A percentile compares a stretch with the other conserved stretches of the same genome.
Conservation (phyloP, 2,113 vertebrate species). For the Heptranchias perlo region DNA sequence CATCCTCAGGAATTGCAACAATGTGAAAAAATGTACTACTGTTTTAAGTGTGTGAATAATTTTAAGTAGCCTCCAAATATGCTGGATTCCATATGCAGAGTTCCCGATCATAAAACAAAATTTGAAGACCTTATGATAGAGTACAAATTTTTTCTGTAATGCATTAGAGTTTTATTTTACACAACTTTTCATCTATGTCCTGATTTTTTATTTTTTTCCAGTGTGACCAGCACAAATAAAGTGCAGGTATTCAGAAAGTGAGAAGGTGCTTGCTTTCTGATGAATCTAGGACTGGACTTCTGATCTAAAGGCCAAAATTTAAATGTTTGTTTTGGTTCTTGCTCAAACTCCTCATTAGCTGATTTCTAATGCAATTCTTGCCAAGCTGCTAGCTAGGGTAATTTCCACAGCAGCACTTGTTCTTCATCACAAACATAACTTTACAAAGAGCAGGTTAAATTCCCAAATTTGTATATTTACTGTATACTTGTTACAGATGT, state of each 20-base stretch:
- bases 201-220: not conserved
- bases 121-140: not conserved
- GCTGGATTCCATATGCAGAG: not conserved
- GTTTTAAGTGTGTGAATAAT: not conserved
- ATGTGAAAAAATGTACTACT: not conserved
- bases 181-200: not conserved
- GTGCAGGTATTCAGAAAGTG: not conserved
- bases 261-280: not conserved
- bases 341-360: not conserved
- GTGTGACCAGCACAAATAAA: not conserved
- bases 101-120: not conserved
- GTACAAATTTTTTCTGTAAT: not conserved
- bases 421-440: not conserved
- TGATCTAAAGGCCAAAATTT: not conserved
- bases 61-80: not conserved
- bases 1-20: slow-evolving; percentile 10
- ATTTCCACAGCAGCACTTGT: not conserved
- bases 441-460: not conserved
- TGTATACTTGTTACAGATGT: not conserved
- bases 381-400: not conserved
- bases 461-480: not conserved
- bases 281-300: not conserved
- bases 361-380: not conserved
- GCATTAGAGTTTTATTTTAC: not conserved
- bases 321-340: not conserved